Base-by-base conservation (phyloP, 2,888 invertebrate genomes). In the Chironomus tentans region DNA sequence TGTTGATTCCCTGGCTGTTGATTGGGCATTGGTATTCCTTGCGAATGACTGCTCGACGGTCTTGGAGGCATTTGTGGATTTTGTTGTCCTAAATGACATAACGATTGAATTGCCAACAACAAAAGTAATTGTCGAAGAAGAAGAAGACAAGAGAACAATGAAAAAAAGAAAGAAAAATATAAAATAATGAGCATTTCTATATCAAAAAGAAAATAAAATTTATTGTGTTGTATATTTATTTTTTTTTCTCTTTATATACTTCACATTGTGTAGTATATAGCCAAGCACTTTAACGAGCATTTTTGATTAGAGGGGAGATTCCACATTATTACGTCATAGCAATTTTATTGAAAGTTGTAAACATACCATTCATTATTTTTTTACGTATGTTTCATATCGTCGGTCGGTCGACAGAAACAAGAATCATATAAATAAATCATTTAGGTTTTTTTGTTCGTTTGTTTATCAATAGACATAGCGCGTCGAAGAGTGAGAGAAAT, bases 31-130 rank as follows among this genome's bases (percentile, higher is more conserved):
- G 76, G 79, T 82, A 78, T 85, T 86, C 82, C 84, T 84, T 85
- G 86, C 86, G 90, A 87, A 79, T 89, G 91, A 82, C 90, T 89
- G 85, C 95, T 95, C 82, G 95, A 93, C 85, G 96, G 96, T 83
- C 96, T 91, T 83, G 94, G 94, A 84, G 96, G 95, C 92, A 96
- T 95, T 87, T 94, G 92, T 90, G 94, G 92, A 91, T 92, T 95
- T 90, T 93, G 93, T 85, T 91, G 92, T 83, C 92, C 92, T 92
- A 38, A 38, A 38, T 38, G 38, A 38, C 38, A 38, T 10, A 38
- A 38, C 38, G 38, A 38, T 38, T 38, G 10, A 38, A 38, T 38
- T 38, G 10, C 38, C 10, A 38, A 38, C 10, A 38, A 38, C 0
- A 38, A 38, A 38, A 10, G 38, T 38, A 38, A 38, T 38, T 38